These are phyloP conservation scores for Aramus guarauna DNA, from an alignment of 2,113 vertebrate genomes.

Conservation along the genomic window DNA sequence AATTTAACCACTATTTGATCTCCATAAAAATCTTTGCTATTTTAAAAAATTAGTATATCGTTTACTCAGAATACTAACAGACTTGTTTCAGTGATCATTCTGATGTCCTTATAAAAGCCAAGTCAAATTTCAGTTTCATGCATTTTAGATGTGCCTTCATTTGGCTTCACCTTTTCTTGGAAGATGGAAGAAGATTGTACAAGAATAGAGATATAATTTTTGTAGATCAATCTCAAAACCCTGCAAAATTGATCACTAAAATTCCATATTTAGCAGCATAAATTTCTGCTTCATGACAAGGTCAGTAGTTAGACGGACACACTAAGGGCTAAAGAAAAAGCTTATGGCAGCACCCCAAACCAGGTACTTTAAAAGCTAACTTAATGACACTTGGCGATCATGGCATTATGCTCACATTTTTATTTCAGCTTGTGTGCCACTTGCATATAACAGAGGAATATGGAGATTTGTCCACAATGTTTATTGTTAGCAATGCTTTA, in stretches of 20 bases:
- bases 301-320: not conserved
- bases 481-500: not conserved
- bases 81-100: not conserved
- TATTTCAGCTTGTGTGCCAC: not conserved
- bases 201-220: not conserved
- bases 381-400: not conserved
- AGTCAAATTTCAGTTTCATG: not conserved
- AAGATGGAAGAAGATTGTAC: not conserved
- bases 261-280: not conserved
- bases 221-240: not conserved
- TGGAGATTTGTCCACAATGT: not conserved
- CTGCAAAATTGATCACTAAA: not conserved
- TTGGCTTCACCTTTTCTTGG: not conserved
- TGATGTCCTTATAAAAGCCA: not conserved
- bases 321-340: not conserved
- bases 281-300: not conserved
- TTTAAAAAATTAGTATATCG: not conserved
- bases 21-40: not conserved
- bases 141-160: not conserved
- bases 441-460: not conserved
- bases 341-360: not conserved
- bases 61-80: not conserved
- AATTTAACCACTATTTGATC: not conserved
- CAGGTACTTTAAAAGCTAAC: not conserved
- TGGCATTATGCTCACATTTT: not conserved